Percentiles rank a stretch among this genome's conserved stretches.
These are phyloP conservation scores for Mastomys natalensis DNA, from an alignment of 2,113 vertebrate species.

Conservation along the genomic window DNA sequence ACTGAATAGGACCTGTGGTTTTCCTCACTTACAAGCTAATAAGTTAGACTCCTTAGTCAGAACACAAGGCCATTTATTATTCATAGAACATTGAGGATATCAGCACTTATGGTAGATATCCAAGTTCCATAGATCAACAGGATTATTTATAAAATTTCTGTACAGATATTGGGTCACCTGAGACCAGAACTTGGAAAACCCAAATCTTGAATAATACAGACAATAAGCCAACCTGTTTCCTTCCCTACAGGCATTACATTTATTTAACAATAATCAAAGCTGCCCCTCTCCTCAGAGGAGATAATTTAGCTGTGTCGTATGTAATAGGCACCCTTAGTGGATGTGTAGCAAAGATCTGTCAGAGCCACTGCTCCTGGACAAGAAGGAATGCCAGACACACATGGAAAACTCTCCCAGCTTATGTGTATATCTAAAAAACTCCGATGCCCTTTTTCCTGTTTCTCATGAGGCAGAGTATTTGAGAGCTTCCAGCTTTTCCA, in stretches of 20 bases:
- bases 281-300: neutral
- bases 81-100: neutral
- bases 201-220: conserved; percentile 26
- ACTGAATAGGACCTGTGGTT: neutral
- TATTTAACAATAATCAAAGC: neutral
- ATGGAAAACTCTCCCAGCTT: neutral
- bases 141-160: neutral
- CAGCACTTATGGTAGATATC: neutral
- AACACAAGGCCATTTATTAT: neutral
- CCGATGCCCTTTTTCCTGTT: neutral
- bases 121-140: neutral
- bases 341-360: neutral
- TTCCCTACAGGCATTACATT: neutral
- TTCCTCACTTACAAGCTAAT: neutral
- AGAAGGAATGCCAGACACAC: neutral
- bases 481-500: neutral
- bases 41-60: conserved; percentile 12
- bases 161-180: neutral
- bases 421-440: neutral
- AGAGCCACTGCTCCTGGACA: neutral
- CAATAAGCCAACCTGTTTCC: neutral
- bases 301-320: neutral
- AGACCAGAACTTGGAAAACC: neutral
- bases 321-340: neutral
- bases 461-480: neutral